Evolutionary conservation across 2,888 invertebrate species (phyloP).

Genomic region (Mythimna lalbum): DNA sequence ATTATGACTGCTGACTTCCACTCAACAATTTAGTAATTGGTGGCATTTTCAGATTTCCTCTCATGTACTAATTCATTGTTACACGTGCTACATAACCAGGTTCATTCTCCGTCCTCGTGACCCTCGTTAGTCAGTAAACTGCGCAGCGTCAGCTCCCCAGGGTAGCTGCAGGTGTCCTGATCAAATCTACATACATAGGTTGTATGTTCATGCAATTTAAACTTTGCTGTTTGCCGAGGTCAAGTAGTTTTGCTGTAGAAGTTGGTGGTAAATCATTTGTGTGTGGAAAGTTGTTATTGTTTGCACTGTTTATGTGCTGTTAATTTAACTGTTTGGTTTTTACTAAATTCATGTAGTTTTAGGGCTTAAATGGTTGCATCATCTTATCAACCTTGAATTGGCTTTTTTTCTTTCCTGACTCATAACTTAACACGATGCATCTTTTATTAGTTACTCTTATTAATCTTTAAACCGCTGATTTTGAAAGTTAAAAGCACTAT

Average conservation of each 20-base stretch:
- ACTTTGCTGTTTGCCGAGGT: slow-evolving; percentile 43
- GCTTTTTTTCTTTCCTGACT: no score
- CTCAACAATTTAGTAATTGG: background rate
- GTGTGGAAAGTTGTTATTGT: slow-evolving; percentile 16
- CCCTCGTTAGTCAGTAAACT: slow-evolving; percentile 31
- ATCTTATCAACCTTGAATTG: background rate
- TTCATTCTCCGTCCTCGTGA: background rate
- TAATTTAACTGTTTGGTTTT: background rate
- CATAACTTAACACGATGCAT: no score
- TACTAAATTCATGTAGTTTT: background rate
- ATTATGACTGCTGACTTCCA: background rate
- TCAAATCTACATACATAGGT: slow-evolving; percentile 55
- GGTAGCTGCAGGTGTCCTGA: slow-evolving; percentile 46
- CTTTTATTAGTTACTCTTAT: no score
- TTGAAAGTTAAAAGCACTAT: no score
- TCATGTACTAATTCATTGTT: background rate
- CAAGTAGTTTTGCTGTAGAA: slow-evolving; percentile 15
- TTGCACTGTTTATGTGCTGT: background rate
- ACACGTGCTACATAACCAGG: background rate
- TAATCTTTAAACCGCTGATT: no score
- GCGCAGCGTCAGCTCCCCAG: slow-evolving; percentile 5
- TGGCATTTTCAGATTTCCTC: background rate
- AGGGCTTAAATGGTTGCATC: background rate
- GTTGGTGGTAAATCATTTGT: slow-evolving; percentile 28
- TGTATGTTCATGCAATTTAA: slow-evolving; percentile 58